These are phyloP conservation scores for Sinocyclocheilus anshuiensis DNA, from an alignment of 2,113 vertebrate species.

Conservation along the genomic window DNA sequence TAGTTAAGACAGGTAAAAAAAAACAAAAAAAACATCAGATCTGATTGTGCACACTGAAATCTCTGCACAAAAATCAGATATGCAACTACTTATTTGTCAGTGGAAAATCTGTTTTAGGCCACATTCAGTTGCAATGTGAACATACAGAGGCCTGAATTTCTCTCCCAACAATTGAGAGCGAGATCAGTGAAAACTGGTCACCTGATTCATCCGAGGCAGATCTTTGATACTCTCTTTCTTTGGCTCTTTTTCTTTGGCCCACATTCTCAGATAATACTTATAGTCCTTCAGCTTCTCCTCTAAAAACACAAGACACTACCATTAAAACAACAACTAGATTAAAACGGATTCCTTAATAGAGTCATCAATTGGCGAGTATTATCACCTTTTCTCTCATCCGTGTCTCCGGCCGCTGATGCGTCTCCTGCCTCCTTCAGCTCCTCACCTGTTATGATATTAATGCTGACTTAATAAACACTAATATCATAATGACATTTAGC, in stretches of 20 bases:
- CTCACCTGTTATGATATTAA: constrained; percentile 70
- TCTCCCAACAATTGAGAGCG: not conserved
- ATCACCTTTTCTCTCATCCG: constrained; percentile 80
- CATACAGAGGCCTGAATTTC: not conserved
- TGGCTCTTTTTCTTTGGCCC: constrained; percentile 91
- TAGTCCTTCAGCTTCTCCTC: constrained; percentile 92
- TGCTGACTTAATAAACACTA: not conserved
- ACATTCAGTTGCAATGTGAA: not conserved
- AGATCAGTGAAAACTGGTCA: constrained; percentile 56
- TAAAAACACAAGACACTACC: constrained; percentile 55
- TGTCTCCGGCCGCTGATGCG: constrained; percentile 64
- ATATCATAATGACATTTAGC: not conserved
- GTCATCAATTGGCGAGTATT: not conserved
- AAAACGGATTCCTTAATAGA: not conserved
- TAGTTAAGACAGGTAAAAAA: too few relatives aligned
- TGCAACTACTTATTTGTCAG: too few relatives aligned
- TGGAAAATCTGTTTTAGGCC: not conserved
- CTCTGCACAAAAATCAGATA: too few relatives aligned
- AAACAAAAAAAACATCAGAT: too few relatives aligned
- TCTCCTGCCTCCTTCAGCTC: constrained; percentile 65
- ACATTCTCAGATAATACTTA: constrained; percentile 91
- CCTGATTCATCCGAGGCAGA: constrained; percentile 97
- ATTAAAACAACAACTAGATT: not conserved
- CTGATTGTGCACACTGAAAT: too few relatives aligned
- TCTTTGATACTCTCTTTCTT: constrained; percentile 94